These are phyloP conservation scores for Mesorhabditis spiculigera DNA, from an alignment of 2,888 invertebrate genomes.

Conservation along the genomic window DNA sequence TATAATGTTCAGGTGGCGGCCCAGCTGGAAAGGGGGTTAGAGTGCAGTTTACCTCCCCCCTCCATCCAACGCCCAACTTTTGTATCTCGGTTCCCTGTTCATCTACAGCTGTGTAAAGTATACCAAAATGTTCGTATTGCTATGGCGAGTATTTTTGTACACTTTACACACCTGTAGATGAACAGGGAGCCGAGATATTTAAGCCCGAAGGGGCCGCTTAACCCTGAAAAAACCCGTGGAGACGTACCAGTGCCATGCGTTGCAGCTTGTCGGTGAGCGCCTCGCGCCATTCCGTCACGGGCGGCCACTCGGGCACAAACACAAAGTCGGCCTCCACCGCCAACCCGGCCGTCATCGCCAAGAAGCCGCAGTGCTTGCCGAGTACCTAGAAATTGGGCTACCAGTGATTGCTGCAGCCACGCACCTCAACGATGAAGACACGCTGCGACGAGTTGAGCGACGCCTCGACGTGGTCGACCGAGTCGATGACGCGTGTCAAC, in stretches of 20 bases:
- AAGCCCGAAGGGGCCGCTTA: too few relatives aligned
- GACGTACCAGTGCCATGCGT: neutral
- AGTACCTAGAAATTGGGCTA: constrained; percentile 69
- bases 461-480: constrained; percentile 91
- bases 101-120: too few relatives aligned
- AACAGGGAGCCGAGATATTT: too few relatives aligned
- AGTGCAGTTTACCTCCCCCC: too few relatives aligned
- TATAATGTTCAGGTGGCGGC: constrained; percentile 92
- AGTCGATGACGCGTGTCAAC: constrained; percentile 91
- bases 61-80: too few relatives aligned
- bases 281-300: constrained; percentile 81
- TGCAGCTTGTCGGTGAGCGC: constrained; percentile 83
- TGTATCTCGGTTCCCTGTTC: too few relatives aligned
- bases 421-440: constrained; percentile 88
- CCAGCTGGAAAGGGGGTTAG: constrained; percentile 58
- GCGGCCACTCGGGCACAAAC: constrained; percentile 94
- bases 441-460: constrained; percentile 95
- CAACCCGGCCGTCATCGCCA: constrained; percentile 88
- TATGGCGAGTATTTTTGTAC: too few relatives aligned
- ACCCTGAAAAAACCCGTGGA: too few relatives aligned
- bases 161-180: too few relatives aligned
- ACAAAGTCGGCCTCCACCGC: constrained; percentile 92
- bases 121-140: too few relatives aligned
- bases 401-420: too few relatives aligned
- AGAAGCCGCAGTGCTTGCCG: constrained; percentile 98